A percentile compares a stretch with the other conserved stretches of the same genome.
Evolutionary conservation across 1,140 invertebrate species (phyloP).

Genomic region (Acromyrmex heyeri): DNA sequence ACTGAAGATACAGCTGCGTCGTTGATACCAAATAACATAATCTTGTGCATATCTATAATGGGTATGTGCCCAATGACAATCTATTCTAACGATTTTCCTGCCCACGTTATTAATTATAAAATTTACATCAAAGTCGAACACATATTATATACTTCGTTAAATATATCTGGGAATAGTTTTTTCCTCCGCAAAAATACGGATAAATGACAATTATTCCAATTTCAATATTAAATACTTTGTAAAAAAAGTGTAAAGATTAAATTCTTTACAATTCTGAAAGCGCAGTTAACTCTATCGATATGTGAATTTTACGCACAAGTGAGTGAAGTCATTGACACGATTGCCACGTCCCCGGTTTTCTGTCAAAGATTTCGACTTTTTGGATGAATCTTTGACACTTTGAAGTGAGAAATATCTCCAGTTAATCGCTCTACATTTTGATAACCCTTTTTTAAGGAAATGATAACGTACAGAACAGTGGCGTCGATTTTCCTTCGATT

Average conservation of each 20-base stretch:
- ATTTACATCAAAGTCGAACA: not conserved
- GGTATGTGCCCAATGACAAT: not conserved
- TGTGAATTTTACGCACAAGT: no score
- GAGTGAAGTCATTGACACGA: no score
- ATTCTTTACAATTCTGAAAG: not conserved
- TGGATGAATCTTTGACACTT: no score
- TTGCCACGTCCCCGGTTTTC: no score
- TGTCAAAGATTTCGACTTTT: no score
- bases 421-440: no score
- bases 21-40: constrained; percentile 32
- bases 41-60: constrained; percentile 34
- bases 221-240: not conserved
- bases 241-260: not conserved
- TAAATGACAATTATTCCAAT: not conserved
- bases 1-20: constrained; percentile 35
- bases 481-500: no score
- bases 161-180: not conserved
- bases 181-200: not conserved
- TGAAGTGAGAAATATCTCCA: no score
- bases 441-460: no score
- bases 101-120: not conserved
- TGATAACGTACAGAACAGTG: no score
- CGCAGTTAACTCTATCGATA: no score
- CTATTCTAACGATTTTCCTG: not conserved
- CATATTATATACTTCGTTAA: not conserved